Evolutionary conservation across 2,888 invertebrate species (phyloP), one percentile per base, ranked within the genome.

Genomic region (Drosophila seclusa): DNA sequence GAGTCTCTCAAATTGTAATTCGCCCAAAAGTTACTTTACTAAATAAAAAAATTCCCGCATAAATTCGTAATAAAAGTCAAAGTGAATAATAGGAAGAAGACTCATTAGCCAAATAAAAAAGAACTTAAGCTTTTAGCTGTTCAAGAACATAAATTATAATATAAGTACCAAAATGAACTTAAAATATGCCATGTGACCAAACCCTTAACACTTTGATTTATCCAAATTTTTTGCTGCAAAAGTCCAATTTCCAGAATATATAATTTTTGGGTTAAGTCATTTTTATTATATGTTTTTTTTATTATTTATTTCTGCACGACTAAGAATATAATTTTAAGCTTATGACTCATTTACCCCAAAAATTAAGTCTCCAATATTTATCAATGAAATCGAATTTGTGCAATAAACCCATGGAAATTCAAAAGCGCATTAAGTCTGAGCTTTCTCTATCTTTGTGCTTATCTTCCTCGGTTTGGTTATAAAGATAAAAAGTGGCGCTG

Each of bases 331-430:
- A 29, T 27, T 53, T 34, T 6, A 45, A 36, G 27, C 24, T 31
- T n/a, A 49, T 78, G 76, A 78, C 7, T 76, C 68, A 78, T 34
- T 32, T 29, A 49, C 27, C 29, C 40, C 11, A 21, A 42, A 61
- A 66, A 31, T 21, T 2, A 13, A 21, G 2, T 7, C 21, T 36
- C 1, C 0, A 11, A 27, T 34, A 54, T 40, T 61, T 60, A 73
- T 76, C 78, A 76, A 78, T 78, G 42, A 73, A 78, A 49, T 66
- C 66, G 21, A 42, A 21, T 49, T 54, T 52, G 42, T 21, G 21
- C 16, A 40, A 32, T 36, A 67, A 38, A 31, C 38, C 8, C 31
- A 40, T 31, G 24, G 32, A 59, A 59, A 50, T 40, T 32, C 36
- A 16, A 16, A 48, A 24, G 3, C 10, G 18, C 6, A 10, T 29